Evolutionary conservation across 2,113 vertebrate species (phyloP).

Genomic region (Vidua chalybeata): DNA sequence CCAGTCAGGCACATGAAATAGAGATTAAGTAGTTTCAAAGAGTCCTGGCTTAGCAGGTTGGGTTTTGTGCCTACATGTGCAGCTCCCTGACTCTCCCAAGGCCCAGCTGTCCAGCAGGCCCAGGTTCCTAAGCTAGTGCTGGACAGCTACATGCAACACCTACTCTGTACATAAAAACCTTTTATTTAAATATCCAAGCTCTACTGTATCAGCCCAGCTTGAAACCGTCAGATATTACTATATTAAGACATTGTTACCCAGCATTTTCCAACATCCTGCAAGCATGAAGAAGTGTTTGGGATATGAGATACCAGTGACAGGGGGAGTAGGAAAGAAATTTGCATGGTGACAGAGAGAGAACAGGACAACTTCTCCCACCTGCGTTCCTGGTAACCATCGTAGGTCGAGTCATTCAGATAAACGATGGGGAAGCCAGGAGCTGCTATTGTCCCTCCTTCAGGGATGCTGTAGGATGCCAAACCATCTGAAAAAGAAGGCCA

Average conservation of each 20-base stretch:
- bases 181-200: neutral
- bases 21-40: neutral
- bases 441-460: conserved; percentile 85
- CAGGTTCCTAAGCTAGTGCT: neutral
- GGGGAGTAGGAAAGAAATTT: neutral
- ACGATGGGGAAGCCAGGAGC: conserved; percentile 77
- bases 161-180: neutral
- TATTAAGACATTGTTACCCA: neutral
- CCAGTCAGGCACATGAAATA: neutral
- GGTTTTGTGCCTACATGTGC: neutral
- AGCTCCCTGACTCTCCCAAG: neutral
- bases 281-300: neutral
- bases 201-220: neutral
- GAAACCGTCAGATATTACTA: neutral
- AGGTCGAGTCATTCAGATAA: conserved; percentile 89
- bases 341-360: neutral
- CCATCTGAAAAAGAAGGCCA: conserved; percentile 77
- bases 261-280: neutral
- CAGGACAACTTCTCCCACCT: conserved; percentile 62
- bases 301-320: neutral
- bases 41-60: neutral
- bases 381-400: conserved; percentile 83
- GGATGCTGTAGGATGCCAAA: conserved; percentile 84
- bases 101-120: neutral
- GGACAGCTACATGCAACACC: neutral